Conservation (phyloP, 2,797 vertebrate genomes). For the Crax fasciolata region DNA sequence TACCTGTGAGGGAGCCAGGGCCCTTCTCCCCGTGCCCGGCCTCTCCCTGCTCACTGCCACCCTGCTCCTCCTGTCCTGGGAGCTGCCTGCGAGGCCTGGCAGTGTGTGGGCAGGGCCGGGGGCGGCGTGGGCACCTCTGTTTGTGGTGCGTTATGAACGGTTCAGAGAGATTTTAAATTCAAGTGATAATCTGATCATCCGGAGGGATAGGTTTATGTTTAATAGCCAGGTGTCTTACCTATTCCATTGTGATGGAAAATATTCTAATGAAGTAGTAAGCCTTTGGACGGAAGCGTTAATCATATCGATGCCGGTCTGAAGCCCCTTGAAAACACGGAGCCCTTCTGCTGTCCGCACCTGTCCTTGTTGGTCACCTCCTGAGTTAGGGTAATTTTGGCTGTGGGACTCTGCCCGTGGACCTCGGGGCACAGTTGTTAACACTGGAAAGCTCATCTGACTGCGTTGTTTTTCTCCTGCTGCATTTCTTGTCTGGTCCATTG, state of each 20-base stretch:
- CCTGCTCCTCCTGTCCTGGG: neutral
- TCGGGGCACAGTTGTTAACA: conserved; percentile 63
- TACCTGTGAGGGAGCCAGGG: conserved; percentile 81
- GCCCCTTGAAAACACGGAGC: conserved; percentile 71
- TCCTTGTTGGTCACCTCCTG: conserved; percentile 51
- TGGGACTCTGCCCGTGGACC: conserved; percentile 53
- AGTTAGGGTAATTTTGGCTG: conserved; percentile 34
- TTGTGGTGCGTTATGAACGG: conserved; percentile 82
- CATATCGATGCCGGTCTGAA: conserved; percentile 52
- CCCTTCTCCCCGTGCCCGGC: conserved; percentile 9
- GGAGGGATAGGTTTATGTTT: conserved; percentile 80
- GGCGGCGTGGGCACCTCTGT: conserved; percentile 77
- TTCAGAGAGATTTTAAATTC: conserved; percentile 81
- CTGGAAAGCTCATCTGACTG: conserved; percentile 67
- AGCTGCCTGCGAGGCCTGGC: neutral
- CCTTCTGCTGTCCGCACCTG: conserved; percentile 59
- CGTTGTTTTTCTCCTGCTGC: conserved; percentile 50
- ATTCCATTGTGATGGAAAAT: conserved; percentile 82
- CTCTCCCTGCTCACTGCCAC: neutral
- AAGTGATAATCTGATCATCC: conserved; percentile 82
- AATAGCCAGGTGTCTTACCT: conserved; percentile 84
- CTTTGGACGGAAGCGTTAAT: conserved; percentile 78
- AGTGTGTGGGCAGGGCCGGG: neutral
- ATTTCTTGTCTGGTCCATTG: conserved; percentile 60
- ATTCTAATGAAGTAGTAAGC: conserved; percentile 81